Evolutionary conservation across 2,888 invertebrate genomes (phyloP).

Genomic region (Tridacna crocea): DNA sequence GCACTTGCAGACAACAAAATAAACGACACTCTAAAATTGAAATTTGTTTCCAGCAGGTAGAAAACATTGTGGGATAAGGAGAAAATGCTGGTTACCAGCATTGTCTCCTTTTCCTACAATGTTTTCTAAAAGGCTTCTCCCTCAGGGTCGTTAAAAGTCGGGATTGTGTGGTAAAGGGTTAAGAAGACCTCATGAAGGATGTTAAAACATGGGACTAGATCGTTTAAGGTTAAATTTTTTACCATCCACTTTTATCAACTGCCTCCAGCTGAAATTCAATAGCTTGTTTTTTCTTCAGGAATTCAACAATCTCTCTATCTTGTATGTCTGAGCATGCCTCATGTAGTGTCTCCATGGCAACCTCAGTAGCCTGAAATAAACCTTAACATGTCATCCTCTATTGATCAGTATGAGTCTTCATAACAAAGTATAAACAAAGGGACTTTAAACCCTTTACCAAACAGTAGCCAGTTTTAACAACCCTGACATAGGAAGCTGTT

Average conservation of each 20-base stretch:
- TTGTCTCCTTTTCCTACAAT: neutral
- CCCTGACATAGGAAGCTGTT: no score
- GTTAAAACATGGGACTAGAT: neutral
- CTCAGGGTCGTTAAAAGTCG: no score
- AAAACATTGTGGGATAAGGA: no score
- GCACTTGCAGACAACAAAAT: no score
- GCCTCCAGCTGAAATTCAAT: slow-evolving; percentile 67
- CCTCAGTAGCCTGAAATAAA: slow-evolving; percentile 22
- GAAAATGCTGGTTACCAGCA: neutral
- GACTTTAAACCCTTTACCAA: no score
- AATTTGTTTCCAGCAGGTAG: no score
- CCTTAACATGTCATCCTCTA: neutral
- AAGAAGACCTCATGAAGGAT: neutral
- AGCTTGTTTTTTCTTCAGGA: slow-evolving; percentile 49
- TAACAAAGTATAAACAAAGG: neutral
- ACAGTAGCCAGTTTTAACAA: no score
- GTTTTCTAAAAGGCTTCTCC: no score
- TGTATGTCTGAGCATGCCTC: slow-evolving; percentile 38
- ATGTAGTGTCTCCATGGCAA: slow-evolving; percentile 12
- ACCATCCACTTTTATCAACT: slow-evolving; percentile 64
- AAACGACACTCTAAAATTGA: no score
- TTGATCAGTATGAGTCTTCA: neutral
- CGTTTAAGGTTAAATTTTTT: neutral
- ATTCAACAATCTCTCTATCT: slow-evolving; percentile 35
- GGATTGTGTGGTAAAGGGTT: neutral